Evolutionary conservation across 2,888 invertebrate species (phyloP), one percentile per base, ranked within the genome.

Genomic region (Ligdia adustata): DNA sequence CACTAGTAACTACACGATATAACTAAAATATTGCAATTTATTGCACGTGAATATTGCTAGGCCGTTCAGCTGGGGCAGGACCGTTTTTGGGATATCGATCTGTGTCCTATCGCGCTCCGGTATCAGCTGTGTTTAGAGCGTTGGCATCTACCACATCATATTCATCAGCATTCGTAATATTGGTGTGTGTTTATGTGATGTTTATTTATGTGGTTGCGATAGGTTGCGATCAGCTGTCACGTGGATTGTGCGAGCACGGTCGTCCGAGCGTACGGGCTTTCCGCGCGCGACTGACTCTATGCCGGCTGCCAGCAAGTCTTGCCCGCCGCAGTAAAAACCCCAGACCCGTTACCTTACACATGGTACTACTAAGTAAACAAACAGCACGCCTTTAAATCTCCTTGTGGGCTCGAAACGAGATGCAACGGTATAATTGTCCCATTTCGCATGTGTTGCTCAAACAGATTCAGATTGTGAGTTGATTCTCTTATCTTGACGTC

Each of bases 341-440:
- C 79, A 75, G 69, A n/a, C 62, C 82, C 82, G 81, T 82, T 82
- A 82, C 74, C 72, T n/a, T 79, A 80, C 84, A 80, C 83, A 78
- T 76, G 76, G 70, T 85, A 85, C 82, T 84, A 87, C 81, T 79
- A 81, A 69, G 84, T 88, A 88, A 88, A 88, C 82, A 88, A 88
- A 88, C 85, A 82, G 79, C 69, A 67, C 66, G 63, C 62, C 60
- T 67, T 64, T 57, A 61, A 62, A 62, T 62, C 59, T 60, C 54
- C 52, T 28, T 37, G 35, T 41, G 60, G 47, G 55, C 43, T 39
- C 28, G 1, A 61, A 44, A 39, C 52, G 38, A 62, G 57, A 61
- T 57, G 60, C 58, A 60, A 55, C 64, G 55, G 49, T 60, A 52
- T 46, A 35, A 53, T 49, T 50, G 60, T 62, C 55, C 34, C 44